These are phyloP conservation scores for Disparrhopalites patrizii DNA, from an alignment of 2,888 invertebrate genomes.

Conservation along the genomic window DNA sequence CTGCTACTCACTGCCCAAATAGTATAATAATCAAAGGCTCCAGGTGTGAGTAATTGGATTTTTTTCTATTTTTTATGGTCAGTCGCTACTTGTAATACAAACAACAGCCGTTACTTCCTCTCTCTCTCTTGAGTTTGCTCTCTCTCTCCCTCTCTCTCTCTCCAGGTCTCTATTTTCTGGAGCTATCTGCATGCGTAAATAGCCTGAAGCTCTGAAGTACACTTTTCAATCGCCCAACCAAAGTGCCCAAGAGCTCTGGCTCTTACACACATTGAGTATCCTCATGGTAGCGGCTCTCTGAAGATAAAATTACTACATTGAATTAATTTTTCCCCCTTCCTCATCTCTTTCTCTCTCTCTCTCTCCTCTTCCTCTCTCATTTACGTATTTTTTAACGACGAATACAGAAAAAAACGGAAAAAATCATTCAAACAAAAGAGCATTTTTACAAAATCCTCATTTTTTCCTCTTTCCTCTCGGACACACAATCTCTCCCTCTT, in stretches of 20 bases:
- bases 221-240: too few relatives aligned
- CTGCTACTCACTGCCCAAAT: neutral
- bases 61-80: slow-evolving; percentile 17
- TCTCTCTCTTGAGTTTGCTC: neutral
- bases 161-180: too few relatives aligned
- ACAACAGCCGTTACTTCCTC: slow-evolving; percentile 18
- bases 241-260: too few relatives aligned
- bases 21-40: neutral
- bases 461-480: slow-evolving; percentile 13
- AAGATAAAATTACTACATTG: too few relatives aligned
- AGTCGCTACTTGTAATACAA: neutral
- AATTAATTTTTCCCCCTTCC: too few relatives aligned
- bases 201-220: neutral
- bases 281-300: too few relatives aligned
- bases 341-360: too few relatives aligned
- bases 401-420: neutral
- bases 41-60: slow-evolving; percentile 22
- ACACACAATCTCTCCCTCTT: neutral
- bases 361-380: neutral
- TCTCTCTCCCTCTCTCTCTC: neutral
- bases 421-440: neutral
- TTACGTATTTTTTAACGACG: neutral
- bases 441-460: slow-evolving; percentile 11
- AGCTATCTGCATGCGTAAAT: slow-evolving; percentile 20
- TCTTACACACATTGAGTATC: too few relatives aligned